phyloP scores from a whole-genome alignment of 2,113 vertebrate genomes.

The Epinephelus fuscoguttatus region DNA sequence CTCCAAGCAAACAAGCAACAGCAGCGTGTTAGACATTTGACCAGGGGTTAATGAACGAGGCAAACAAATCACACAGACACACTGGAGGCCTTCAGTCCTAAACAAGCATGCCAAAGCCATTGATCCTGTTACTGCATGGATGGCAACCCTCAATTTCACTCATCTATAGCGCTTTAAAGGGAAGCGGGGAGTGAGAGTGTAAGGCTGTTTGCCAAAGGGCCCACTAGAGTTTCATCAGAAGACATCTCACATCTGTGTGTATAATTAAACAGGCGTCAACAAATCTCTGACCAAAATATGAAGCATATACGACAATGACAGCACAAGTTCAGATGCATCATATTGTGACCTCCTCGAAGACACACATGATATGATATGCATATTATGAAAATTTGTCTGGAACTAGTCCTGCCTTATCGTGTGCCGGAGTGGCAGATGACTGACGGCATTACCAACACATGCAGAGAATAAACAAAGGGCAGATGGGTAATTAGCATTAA shows the following conservation, averaged over 20 bases:
- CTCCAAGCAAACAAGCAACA: slow-evolving; percentile 54
- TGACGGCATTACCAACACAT: not conserved
- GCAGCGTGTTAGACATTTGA: slow-evolving; percentile 55
- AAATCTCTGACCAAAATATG: slow-evolving; percentile 3
- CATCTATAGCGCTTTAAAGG: slow-evolving; percentile 18
- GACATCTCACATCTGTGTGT: slow-evolving; percentile 1
- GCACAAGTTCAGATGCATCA: not conserved
- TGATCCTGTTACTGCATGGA: slow-evolving; percentile 61
- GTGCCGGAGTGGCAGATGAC: not conserved
- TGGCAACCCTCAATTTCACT: slow-evolving; percentile 54
- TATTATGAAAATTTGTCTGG: not conserved
- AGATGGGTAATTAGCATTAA: slow-evolving; percentile 12
- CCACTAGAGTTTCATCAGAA: not conserved
- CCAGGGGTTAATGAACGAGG: slow-evolving; percentile 68
- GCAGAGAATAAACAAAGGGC: not conserved
- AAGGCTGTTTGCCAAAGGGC: slow-evolving; percentile 8
- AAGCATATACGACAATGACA: not conserved
- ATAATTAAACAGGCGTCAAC: not conserved
- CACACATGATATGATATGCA: not conserved
- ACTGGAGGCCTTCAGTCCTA: slow-evolving; percentile 52
- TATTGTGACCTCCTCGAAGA: not conserved
- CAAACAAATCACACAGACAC: slow-evolving; percentile 71
- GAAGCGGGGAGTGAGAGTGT: slow-evolving; percentile 14
- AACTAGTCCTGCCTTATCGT: not conserved
- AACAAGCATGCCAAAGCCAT: slow-evolving; percentile 60